phyloP scores from a whole-genome alignment of 2,888 invertebrate species.

The Cephus rjabovi region DNA sequence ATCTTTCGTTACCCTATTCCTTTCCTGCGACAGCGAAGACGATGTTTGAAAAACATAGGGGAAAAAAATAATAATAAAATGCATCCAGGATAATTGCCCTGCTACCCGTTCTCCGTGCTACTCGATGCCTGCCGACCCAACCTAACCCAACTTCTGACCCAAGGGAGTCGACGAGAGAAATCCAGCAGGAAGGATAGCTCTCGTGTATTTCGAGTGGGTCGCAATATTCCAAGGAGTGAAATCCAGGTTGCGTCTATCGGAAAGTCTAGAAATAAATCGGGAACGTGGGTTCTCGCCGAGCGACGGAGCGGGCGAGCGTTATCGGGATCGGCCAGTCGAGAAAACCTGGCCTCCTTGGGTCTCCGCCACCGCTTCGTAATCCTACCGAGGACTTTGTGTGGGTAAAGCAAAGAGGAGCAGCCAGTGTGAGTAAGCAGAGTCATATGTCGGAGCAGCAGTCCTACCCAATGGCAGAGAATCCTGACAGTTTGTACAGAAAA shows the following conservation, averaged over 20 bases:
- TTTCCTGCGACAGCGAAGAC: no score
- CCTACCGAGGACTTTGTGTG: background rate
- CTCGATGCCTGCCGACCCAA: background rate
- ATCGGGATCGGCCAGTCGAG: background rate
- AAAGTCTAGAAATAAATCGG: background rate
- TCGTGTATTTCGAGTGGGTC: background rate
- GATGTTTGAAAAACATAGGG: no score
- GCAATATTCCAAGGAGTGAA: background rate
- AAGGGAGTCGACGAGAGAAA: background rate
- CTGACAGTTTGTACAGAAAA: background rate
- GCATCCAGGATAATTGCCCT: background rate
- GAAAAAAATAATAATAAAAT: background rate
- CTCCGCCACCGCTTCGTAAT: background rate
- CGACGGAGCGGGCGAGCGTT: background rate
- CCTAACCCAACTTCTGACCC: background rate
- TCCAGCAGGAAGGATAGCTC: background rate
- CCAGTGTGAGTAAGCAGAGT: background rate
- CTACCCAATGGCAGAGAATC: background rate
- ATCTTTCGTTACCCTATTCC: no score
- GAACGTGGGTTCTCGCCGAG: background rate
- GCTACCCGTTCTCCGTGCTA: no score
- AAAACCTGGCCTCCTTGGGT: background rate
- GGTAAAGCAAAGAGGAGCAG: background rate
- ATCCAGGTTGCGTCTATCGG: background rate
- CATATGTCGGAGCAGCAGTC: background rate